These are phyloP conservation scores for Falco peregrinus DNA, from an alignment of 2,797 vertebrate species.

Conservation along the genomic window DNA sequence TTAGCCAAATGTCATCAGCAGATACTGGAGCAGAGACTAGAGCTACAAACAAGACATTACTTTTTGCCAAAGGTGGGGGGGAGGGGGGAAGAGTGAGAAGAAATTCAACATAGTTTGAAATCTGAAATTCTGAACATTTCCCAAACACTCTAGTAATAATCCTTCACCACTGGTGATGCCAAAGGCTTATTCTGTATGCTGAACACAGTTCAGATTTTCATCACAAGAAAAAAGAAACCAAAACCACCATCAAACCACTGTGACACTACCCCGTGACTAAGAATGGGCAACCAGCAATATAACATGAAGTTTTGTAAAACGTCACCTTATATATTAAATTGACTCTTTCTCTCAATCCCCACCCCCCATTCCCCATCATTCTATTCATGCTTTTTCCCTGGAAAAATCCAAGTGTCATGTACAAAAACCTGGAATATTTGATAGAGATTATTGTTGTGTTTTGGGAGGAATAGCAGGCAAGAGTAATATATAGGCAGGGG, in stretches of 20 bases:
- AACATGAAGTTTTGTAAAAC: neutral
- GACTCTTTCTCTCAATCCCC: neutral
- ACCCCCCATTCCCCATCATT: accelerated
- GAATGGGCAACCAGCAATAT: neutral
- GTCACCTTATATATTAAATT: neutral
- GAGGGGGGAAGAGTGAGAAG: neutral
- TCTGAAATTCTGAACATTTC: neutral
- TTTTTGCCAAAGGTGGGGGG: neutral
- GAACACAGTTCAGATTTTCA: neutral
- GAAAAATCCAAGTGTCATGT: neutral
- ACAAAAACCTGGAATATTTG: neutral
- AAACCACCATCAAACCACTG: neutral
- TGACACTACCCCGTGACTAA: neutral
- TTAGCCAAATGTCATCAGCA: neutral
- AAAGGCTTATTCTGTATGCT: neutral
- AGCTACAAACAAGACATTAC: neutral
- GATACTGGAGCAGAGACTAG: neutral
- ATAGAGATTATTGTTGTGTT: neutral
- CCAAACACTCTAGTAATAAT: neutral
- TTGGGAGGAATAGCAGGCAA: neutral
- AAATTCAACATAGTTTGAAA: neutral
- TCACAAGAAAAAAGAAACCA: neutral
- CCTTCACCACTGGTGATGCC: neutral
- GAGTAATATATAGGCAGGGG: neutral
- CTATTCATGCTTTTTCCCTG: neutral